These are phyloP conservation scores for Poecilia wingei DNA, from an alignment of 2,797 vertebrate genomes.

Conservation along the genomic window DNA sequence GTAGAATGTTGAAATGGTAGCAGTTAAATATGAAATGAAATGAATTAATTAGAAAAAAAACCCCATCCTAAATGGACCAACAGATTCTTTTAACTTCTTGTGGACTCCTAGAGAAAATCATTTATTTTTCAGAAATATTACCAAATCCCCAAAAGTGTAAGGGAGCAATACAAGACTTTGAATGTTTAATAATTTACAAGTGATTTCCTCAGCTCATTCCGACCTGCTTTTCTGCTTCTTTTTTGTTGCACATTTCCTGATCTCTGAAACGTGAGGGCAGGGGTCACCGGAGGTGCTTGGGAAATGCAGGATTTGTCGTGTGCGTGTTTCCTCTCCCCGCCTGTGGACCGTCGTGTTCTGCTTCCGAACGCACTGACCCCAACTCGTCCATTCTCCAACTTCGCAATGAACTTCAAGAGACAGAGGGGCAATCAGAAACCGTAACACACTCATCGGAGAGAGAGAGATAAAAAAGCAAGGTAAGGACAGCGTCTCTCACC, in stretches of 20 bases:
- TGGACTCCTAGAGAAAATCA: neutral
- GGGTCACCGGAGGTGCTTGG: constrained; percentile 25
- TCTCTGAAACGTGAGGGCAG: constrained; percentile 48
- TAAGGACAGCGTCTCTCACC: constrained; percentile 74
- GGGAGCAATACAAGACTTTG: neutral
- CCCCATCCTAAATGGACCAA: neutral
- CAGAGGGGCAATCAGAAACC: neutral
- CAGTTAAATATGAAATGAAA: neutral
- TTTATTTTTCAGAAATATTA: neutral
- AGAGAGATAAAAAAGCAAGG: neutral
- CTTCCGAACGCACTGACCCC: constrained; percentile 54
- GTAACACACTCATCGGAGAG: neutral
- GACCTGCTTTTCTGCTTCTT: constrained; percentile 37
- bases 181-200: neutral
- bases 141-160: neutral
- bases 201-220: constrained; percentile 1
- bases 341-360: constrained; percentile 6
- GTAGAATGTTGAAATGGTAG: neutral
- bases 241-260: constrained; percentile 56
- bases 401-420: constrained; percentile 56
- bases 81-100: neutral
- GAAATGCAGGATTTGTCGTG: constrained; percentile 28
- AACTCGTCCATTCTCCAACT: constrained; percentile 57
- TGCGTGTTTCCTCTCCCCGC: constrained; percentile 43
- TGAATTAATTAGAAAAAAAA: neutral